Percentiles rank a stretch among this genome's conserved stretches.
Evolutionary conservation across 1,140 invertebrate genomes (phyloP).

Genomic region (Lutraria rhynchaena): DNA sequence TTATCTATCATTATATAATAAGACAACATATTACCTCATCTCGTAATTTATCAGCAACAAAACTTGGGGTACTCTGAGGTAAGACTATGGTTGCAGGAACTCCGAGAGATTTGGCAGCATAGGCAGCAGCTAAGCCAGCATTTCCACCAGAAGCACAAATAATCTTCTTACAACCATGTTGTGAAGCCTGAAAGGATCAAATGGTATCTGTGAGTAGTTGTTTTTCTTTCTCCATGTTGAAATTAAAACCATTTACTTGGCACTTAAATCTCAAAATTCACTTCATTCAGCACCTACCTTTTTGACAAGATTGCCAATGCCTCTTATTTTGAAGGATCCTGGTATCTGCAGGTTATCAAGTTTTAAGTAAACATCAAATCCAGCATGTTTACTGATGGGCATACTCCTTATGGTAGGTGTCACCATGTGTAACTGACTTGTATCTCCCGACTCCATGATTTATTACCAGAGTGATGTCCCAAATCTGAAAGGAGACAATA

Average conservation of each 20-base stretch:
- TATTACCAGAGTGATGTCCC: too few species aligned
- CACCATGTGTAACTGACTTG: slow-evolving; percentile 68
- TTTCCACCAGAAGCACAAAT: slow-evolving; percentile 85
- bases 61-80: slow-evolving; percentile 80
- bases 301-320: slow-evolving; percentile 82
- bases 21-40: slow-evolving; percentile 69
- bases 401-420: slow-evolving; percentile 82
- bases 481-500: too few species aligned
- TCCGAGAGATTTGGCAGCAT: slow-evolving; percentile 79
- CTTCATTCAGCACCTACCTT: too few species aligned
- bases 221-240: too few species aligned
- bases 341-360: slow-evolving; percentile 84
- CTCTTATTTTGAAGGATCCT: slow-evolving; percentile 84
- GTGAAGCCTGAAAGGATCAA: slow-evolving; percentile 26
- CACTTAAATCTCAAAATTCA: too few species aligned
- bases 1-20: too few species aligned
- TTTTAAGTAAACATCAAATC: slow-evolving; percentile 82
- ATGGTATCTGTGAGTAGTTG: too few species aligned
- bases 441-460: slow-evolving; percentile 16
- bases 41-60: slow-evolving; percentile 81
- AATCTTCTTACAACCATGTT: slow-evolving; percentile 79
- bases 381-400: slow-evolving; percentile 77
- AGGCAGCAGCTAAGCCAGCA: slow-evolving; percentile 84
- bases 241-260: too few species aligned
- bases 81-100: slow-evolving; percentile 82